These are phyloP conservation scores for Plebejus anna DNA, from an alignment of 2,888 invertebrate species.

Conservation along the genomic window DNA sequence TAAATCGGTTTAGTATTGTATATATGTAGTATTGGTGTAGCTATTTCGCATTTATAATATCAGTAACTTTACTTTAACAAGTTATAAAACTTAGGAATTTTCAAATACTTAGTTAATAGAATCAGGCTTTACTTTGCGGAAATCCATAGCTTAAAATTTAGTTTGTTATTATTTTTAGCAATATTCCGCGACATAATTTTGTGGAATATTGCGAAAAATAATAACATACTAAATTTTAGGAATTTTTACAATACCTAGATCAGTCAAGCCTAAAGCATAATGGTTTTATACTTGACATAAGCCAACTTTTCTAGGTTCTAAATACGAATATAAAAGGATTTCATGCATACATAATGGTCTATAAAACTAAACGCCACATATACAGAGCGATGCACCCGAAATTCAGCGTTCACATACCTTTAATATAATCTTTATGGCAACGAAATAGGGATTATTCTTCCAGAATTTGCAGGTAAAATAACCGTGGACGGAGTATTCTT, in stretches of 20 bases:
- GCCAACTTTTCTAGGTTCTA: constrained; percentile 21
- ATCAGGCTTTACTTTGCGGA: no score
- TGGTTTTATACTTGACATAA: background rate
- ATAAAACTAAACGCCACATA: constrained; percentile 40
- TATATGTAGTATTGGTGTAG: no score
- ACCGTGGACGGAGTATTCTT: constrained; percentile 30
- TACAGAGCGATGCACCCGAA: constrained; percentile 38
- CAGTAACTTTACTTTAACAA: no score
- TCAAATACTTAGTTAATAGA: no score
- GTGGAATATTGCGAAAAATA: no score
- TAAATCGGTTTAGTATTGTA: no score
- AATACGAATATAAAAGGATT: constrained; percentile 19
- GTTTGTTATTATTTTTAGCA: no score
- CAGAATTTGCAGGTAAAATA: background rate
- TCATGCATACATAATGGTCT: constrained; percentile 37
- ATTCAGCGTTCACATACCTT: constrained; percentile 27
- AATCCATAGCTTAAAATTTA: background rate
- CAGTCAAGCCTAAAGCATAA: background rate
- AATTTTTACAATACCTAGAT: background rate
- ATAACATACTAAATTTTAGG: no score
- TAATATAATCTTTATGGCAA: background rate
- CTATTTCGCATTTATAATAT: no score
- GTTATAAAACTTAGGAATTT: no score
- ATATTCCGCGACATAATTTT: no score
- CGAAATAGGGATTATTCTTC: background rate